Evolutionary conservation across 2,113 vertebrate genomes (phyloP), one percentile per base, ranked within the genome.

Genomic region (Oenanthe melanoleuca): DNA sequence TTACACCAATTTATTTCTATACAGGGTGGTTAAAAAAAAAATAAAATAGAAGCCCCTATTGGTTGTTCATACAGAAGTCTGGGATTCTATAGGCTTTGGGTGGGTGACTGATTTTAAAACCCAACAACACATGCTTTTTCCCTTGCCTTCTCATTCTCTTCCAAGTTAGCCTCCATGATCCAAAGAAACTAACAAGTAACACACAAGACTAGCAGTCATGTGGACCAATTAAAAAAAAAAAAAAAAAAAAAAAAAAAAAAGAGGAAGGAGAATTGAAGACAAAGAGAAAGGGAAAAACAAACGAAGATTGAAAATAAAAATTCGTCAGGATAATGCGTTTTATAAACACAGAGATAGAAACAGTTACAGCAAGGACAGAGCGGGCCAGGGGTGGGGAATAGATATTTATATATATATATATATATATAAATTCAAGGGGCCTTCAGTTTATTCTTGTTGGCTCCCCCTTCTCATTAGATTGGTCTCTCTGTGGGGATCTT

Each of bases 261-360:
- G 15, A 26, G 63, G 47, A 44, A 77, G 80, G 64, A 91, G 83
- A 91, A 93, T 74, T 81, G 79, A 96, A 92, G 74, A 92, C 80
- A 60, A 92, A 96, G 96, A 93, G 86, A 89, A 88, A 96, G 90
- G 92, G 89, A 93, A 82, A 86, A 95, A 85, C 92, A 95, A 95
- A 96, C 87, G 4, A 98, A 97, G 96, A 97, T 97, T 97, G 96
- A 98, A 97, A 98, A 97, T 98, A 97, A 98, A 98, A 98, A 97
- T 96, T 98, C 89, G 91, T 95, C 97, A 98, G 97, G 97, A 98
- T 98, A 98, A 98, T 98, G 97, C 97, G 95, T 98, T 98, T 98
- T 98, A 98, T 98, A 98, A 98, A 98, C 98, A 98, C 97, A 97
- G 97, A 98, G 96, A 97, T 97, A 97, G 97, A 98, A 98, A 98